Evolutionary conservation across 2,113 vertebrate species (phyloP).

Genomic region (Hepsetus odoe): DNA sequence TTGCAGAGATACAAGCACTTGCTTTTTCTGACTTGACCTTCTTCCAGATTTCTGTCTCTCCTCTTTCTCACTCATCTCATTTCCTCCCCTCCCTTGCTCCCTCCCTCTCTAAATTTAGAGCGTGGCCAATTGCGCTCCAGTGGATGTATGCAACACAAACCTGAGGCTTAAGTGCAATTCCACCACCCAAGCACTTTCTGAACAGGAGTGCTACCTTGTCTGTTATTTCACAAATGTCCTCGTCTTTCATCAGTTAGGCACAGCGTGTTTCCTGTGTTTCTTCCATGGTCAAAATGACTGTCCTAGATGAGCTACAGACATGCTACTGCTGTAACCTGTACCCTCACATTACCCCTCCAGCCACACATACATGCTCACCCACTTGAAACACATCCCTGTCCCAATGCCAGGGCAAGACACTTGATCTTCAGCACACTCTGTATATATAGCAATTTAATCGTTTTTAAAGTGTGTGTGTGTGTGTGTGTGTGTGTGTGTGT

Average conservation of each 20-base stretch:
- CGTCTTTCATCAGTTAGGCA: background rate
- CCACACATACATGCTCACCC: constrained; percentile 26
- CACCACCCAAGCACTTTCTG: background rate
- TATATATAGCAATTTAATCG: constrained; percentile 45
- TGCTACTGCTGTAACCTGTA: constrained; percentile 39
- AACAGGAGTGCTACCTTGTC: background rate
- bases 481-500: constrained; percentile 7
- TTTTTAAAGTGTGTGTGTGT: constrained; percentile 4
- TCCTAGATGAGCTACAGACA: constrained; percentile 5
- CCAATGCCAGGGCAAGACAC: constrained; percentile 24
- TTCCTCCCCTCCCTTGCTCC: constrained; percentile 51
- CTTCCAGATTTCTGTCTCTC: constrained; percentile 60
- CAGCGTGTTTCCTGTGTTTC: background rate
- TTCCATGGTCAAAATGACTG: background rate
- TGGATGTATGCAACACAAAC: constrained; percentile 65
- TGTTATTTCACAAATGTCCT: background rate
- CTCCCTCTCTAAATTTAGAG: constrained; percentile 69
- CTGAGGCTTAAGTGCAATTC: constrained; percentile 51
- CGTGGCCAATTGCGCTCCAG: constrained; percentile 61
- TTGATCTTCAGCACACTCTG: constrained; percentile 29
- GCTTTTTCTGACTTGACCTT: constrained; percentile 54
- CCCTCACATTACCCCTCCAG: constrained; percentile 18
- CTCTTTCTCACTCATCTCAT: constrained; percentile 52
- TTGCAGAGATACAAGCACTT: constrained; percentile 18
- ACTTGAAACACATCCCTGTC: constrained; percentile 12